Conservation (phyloP, 2,113 vertebrate species). For the Nothocercus nigrocapillus region DNA sequence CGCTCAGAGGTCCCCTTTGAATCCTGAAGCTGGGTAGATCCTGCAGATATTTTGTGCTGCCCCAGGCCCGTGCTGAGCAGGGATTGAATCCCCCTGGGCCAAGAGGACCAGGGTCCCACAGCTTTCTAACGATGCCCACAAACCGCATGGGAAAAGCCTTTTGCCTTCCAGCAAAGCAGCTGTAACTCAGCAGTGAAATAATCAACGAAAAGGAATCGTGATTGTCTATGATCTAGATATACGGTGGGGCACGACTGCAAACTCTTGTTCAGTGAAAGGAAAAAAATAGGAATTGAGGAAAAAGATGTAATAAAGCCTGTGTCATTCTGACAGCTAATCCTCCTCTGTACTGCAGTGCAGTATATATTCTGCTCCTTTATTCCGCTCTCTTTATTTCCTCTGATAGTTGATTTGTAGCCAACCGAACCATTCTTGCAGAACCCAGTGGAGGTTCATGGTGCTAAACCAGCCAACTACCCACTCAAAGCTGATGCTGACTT, state of each 20-base stretch:
- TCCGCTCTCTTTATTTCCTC: not conserved
- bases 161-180: not conserved
- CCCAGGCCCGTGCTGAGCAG: not conserved
- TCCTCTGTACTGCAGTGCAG: not conserved
- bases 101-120: not conserved
- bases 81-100: not conserved
- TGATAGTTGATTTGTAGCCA: slow-evolving; percentile 9
- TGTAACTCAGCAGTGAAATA: not conserved
- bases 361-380: not conserved
- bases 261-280: slow-evolving; percentile 13
- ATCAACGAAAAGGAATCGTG: not conserved
- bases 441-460: not conserved
- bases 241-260: not conserved
- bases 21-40: not conserved
- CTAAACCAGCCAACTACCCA: not conserved
- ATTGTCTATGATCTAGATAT: slow-evolving; percentile 6
- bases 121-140: not conserved
- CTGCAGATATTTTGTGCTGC: not conserved
- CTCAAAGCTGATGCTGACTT: not conserved
- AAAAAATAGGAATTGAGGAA: not conserved
- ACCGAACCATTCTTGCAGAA: slow-evolving; percentile 22
- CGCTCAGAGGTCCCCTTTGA: not conserved
- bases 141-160: not conserved
- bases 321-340: not conserved
- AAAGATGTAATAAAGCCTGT: not conserved